Base-by-base conservation (phyloP, 2,797 vertebrate species). In the Catharus ustulatus region DNA sequence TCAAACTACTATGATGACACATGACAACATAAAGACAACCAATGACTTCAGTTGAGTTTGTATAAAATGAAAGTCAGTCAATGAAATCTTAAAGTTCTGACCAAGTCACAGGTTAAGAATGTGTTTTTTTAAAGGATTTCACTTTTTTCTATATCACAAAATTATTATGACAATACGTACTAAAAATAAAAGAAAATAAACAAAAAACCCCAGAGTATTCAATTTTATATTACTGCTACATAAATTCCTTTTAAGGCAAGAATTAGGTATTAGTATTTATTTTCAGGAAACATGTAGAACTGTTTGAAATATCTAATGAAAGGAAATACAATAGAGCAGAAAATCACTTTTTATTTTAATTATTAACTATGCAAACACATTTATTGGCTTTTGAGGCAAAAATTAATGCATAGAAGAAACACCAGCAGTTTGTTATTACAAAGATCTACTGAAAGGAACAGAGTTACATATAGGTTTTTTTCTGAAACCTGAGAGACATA, bases 191-290 rank as follows among this genome's bases (percentile, higher is more conserved):
- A 16, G 4, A 3, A 24, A 32, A 40, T 1, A 6, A 51, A n/a
- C 1, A 32, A 30, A 49, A 49, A 49, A 49, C 15, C 4, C 19
- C 14, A 15, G 17, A 40, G 3, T 45, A 75, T 43, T 90, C 38
- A 22, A 45, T 62, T 94, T 88, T 74, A 42, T 90, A 85, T 90
- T 69, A 91, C 32, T 89, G 40, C 21, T 52, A 87, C 29, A 55
- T 26, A 29, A 92, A 84, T 45, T 58, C 9, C 23, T 80, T 62
- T 54, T 71, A 79, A 85, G 42, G 64, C 93, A 97, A 92, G 78
- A 95, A 92, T 91, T 85, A 89, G n/a, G 10, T 92, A 72, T 84
- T 71, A 79, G 19, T 46, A 69, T 88, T 94, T 93, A 22, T 78
- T 94, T 92, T 79, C 52, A 72, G 54, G 15, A 43, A 90, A 42